Evolutionary conservation across 2,113 vertebrate genomes (phyloP).

Genomic region (Lasiurus cinereus): DNA sequence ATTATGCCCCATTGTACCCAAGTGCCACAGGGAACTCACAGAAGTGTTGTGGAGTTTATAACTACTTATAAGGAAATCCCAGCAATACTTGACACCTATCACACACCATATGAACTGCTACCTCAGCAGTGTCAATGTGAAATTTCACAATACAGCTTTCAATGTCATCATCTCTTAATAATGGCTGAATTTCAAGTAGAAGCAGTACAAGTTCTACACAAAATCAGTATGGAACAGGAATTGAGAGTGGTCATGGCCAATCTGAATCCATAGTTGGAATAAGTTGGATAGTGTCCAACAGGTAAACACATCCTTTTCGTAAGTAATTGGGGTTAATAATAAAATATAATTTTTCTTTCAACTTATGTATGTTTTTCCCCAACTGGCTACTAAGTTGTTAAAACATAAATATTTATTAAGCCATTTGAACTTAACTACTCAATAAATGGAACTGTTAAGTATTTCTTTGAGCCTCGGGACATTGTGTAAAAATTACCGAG

Average conservation of each 20-base stretch:
- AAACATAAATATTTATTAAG: slow-evolving; percentile 17
- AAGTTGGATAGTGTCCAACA: neutral
- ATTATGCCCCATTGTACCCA: neutral
- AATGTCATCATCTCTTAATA: neutral
- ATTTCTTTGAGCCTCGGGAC: neutral
- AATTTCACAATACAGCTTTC: too few species aligned
- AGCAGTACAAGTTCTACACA: neutral
- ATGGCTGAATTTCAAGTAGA: neutral
- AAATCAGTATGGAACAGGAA: neutral
- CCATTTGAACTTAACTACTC: slow-evolving; percentile 23
- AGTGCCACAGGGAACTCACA: neutral
- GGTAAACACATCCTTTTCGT: neutral
- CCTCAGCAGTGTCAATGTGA: neutral
- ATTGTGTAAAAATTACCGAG: neutral
- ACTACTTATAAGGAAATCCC: neutral
- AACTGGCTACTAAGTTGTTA: slow-evolving; percentile 18
- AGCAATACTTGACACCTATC: neutral
- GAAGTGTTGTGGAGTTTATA: neutral
- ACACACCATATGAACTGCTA: accelerated
- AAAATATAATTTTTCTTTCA: slow-evolving; percentile 24
- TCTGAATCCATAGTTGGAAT: neutral
- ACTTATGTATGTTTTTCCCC: neutral
- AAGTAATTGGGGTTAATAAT: neutral
- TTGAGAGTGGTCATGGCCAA: too few species aligned
- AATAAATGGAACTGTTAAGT: neutral